phyloP scores from a whole-genome alignment of 2,113 vertebrate species.

The human (Homo sapiens) region DNA sequence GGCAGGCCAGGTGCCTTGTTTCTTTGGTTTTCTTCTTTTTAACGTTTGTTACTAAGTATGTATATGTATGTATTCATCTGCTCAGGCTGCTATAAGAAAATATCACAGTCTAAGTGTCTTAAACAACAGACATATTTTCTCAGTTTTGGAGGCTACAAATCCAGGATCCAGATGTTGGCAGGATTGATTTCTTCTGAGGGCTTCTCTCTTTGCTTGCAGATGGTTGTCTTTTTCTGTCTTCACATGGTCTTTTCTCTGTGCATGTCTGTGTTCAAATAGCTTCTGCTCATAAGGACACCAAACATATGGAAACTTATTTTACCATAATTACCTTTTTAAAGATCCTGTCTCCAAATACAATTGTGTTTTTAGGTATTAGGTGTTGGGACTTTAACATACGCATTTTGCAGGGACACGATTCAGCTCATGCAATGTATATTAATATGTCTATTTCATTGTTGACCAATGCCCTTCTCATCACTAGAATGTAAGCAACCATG shows the following conservation, averaged over 20 bases:
- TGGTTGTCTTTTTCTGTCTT: not conserved
- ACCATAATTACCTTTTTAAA: not conserved
- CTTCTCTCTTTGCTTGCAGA: not conserved
- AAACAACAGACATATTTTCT: not conserved
- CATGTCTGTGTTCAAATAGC: not conserved
- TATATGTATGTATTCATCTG: not conserved
- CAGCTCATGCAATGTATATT: not conserved
- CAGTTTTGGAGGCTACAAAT: not conserved
- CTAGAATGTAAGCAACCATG: not conserved
- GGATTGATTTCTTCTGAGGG: not conserved
- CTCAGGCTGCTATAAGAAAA: not conserved
- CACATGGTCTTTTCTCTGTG: not conserved
- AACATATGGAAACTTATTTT: not conserved
- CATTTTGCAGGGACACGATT: not conserved
- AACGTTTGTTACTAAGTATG: not conserved
- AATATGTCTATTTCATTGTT: not conserved
- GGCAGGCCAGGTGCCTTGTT: not conserved
- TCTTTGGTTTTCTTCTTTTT: not conserved
- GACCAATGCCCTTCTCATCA: not conserved
- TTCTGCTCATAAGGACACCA: not conserved
- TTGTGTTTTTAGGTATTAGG: not conserved
- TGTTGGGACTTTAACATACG: not conserved
- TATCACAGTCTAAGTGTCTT: not conserved
- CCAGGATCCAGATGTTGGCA: not conserved
- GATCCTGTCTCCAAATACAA: not conserved